Base-by-base conservation (phyloP, 2,113 vertebrate species). In the Nothocercus julius region DNA sequence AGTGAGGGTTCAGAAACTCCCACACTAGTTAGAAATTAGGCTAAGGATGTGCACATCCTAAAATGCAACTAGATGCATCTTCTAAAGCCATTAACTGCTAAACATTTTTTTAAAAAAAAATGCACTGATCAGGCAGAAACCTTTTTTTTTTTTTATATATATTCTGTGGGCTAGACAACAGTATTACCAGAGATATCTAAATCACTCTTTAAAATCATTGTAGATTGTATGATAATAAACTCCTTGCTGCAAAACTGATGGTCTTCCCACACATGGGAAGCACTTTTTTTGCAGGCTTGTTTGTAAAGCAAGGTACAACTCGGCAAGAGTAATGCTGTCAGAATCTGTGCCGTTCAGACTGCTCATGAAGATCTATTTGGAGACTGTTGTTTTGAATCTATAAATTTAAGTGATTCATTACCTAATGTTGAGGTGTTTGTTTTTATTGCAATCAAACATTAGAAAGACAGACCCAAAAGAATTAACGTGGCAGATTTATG, bases 391-490 rank as follows among this genome's bases (percentile, higher is more conserved):
- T 80, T 84, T 90, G 53, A 68, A 13, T 83, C 77, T 74, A 45
- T 73, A 82, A 81, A 86, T 58, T 59, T 73, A 93, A 79, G 34
- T 42, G 16, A 76, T 80, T 72, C 24, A 80, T 69, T 90, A 36
- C 34, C 54, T 61, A 7, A 12, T 17, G 74, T 47, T 82, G 53
- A 79, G 20, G 5, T 66, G 53, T 24, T 76, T 0, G 0, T 22
- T 82, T 72, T 68, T 51, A 75, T 49, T 49, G 28, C 19, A 76
- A 25, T 36, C 73, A 80, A 81, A 13, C 81, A 11, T 27, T 70
- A 36, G 90, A 86, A 62, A 2, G 2, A 21, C 73, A 78, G 49
- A 78, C 86, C 3, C 19, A 53, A 40, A 77, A 21, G 36, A 81
- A 62, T 74, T 82, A 51, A 6, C 72, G 21, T 40, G 20, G 5